Percentiles rank a stretch among this genome's conserved stretches.
Conservation (phyloP, 2,797 vertebrate species). For the Centroberyx gerrardi region DNA sequence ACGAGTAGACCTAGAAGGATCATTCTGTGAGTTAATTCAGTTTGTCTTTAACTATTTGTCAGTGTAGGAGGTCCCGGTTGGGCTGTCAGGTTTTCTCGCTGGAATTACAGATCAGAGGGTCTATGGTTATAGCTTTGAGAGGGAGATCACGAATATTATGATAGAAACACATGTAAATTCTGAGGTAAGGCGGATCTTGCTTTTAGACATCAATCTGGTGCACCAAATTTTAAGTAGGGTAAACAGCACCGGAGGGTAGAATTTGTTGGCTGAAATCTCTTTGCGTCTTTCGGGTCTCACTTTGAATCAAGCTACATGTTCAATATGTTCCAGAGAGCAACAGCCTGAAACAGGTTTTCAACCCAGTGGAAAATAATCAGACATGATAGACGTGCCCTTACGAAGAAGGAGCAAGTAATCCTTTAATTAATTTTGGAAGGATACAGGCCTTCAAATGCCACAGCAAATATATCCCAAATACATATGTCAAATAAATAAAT, state of each 20-base stretch:
- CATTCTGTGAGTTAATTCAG: conserved; percentile 58
- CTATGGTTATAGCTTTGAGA: conserved; percentile 11
- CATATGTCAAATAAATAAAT: no score
- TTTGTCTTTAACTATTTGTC: conserved; percentile 63
- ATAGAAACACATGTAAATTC: conserved; percentile 58
- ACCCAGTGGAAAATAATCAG: not conserved
- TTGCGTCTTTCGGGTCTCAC: no score
- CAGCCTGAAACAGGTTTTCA: conserved; percentile 1
- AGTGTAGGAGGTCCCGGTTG: conserved; percentile 34
- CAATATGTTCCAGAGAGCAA: conserved; percentile 50
- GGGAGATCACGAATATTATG: conserved; percentile 25
- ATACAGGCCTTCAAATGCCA: no score
- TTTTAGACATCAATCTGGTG: not conserved
- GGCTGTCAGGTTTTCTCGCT: conserved; percentile 15
- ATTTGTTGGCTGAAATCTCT: no score
- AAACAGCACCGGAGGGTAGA: no score
- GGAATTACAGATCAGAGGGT: not conserved
- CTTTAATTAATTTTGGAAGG: no score
- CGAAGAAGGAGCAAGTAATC: no score
- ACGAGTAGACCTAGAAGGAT: conserved; percentile 1
- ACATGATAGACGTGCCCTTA: no score
- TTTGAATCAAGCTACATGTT: not conserved
- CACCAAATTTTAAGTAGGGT: no score
- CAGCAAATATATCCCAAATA: no score
- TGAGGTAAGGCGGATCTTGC: conserved; percentile 25